A percentile compares a stretch with the other conserved stretches of the same genome.
Conservation (phyloP, 2,888 invertebrate genomes). For the Erebia palarica region DNA sequence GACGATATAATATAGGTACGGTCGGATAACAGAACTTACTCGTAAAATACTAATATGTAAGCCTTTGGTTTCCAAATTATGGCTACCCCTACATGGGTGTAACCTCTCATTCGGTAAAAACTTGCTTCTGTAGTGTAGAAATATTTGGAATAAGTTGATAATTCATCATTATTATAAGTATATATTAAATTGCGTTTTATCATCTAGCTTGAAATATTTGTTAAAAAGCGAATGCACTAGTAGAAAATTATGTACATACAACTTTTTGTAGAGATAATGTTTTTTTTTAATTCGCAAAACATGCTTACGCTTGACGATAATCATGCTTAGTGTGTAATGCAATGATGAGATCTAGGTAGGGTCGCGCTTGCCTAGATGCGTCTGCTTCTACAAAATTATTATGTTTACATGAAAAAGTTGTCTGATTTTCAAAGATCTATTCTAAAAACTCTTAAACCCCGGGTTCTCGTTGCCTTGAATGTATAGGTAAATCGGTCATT, state of each 20-base stretch:
- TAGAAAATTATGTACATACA: neutral
- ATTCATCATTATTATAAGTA: neutral
- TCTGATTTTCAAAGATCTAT: neutral
- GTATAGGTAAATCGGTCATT: neutral
- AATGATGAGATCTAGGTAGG: too few species aligned
- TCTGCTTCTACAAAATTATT: neutral
- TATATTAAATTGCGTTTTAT: neutral
- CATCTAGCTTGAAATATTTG: neutral
- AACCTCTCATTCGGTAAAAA: conserved; percentile 11
- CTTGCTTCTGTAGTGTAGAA: neutral
- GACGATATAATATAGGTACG: too few species aligned
- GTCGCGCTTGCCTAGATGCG: too few species aligned
- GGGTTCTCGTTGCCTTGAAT: neutral
- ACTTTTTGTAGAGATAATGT: neutral
- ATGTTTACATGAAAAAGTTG: neutral
- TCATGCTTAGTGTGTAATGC: too few species aligned
- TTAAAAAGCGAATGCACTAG: neutral
- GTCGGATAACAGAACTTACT: neutral
- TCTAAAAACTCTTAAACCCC: neutral
- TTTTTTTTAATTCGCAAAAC: too few species aligned
- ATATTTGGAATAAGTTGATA: neutral
- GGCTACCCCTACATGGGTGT: conserved; percentile 12
- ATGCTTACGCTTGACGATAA: too few species aligned
- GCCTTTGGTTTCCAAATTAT: neutral
- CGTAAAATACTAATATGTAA: neutral